Evolutionary conservation across 2,888 invertebrate species (phyloP), one percentile per base, ranked within the genome.

Genomic region (Taphrorychus bicolor): DNA sequence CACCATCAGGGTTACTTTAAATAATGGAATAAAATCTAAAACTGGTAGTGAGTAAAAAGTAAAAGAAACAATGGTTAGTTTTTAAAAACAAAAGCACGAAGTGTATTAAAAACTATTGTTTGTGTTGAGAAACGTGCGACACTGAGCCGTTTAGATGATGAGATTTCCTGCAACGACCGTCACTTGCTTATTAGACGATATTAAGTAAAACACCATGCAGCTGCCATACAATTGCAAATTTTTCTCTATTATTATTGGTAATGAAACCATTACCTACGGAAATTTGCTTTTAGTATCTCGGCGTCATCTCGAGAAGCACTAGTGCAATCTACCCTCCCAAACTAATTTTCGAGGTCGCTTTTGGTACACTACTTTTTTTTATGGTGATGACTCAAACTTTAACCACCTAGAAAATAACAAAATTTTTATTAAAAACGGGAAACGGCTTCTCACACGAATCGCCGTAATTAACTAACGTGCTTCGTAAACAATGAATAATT

Each of bases 171-270:
- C 61, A 62, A 69, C 62, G 69, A 69, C 41, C 17, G 24, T 48
- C 62, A 69, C 62, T 63, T 59, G 58, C 59, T 67, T 70, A 73
- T 74, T 73, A 72, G 71, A 62, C 65, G 68, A 72, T 72, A 73
- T 66, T 70, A 70, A 67, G 59, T 67, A 73, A 74, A 73, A 62
- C 62, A 52, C 49, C 68, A 73, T 72, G 67, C 70, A 70, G 70
- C 70, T 73, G 72, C 69, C 54, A 72, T 70, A 68, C 72, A 74
- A 76, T 75, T 74, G 75, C 67, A 73, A 70, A 64, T 63, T 67
- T 72, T 45, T 64, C 70, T 71, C 70, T 73, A 73, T 72, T 65
- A 76, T 74, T 70, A 71, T 64, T 60, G 63, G 42, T 49, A 59
- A 67, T 66, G 65, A 58, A 61, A 48, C 54, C 60, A 73, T 75